A percentile compares a stretch with the other conserved stretches of the same genome.
Evolutionary conservation across 2,797 vertebrate species (phyloP).

Genomic region (Echeneis naucrates): DNA sequence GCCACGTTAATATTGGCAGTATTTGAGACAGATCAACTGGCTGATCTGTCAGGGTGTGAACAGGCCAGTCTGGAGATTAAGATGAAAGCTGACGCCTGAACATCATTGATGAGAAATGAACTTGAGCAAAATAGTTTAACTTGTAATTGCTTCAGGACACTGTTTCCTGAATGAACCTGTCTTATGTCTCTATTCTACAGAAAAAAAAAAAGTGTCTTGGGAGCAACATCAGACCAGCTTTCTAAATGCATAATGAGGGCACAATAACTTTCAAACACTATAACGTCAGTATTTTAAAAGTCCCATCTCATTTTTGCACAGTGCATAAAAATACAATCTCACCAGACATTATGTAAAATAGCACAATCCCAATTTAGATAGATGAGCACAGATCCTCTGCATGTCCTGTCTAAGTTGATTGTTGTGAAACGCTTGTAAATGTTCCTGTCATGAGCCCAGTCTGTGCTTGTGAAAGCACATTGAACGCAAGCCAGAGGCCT

Average conservation of each 20-base stretch:
- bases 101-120: not conserved
- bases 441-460: constrained; percentile 39
- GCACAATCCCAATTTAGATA: constrained; percentile 1
- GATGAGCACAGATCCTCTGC: not conserved
- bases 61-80: not conserved
- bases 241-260: not conserved
- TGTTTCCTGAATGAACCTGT: constrained; percentile 35
- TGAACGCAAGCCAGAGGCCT: constrained; percentile 66
- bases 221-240: not conserved
- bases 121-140: constrained; percentile 8
- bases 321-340: not conserved
- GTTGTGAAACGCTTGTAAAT: constrained; percentile 43
- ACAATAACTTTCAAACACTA: not conserved
- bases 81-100: not conserved
- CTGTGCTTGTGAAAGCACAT: constrained; percentile 26
- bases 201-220: not conserved
- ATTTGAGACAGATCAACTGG: not conserved
- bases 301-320: not conserved
- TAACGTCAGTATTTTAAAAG: not conserved
- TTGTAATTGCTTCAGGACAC: constrained; percentile 4
- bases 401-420: constrained; percentile 28
- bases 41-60: constrained; percentile 8
- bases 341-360: constrained; percentile 6
- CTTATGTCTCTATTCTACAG: not conserved
- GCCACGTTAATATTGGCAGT: not conserved